These are phyloP conservation scores for Murina feae DNA, from an alignment of 2,113 vertebrate species.

Conservation along the genomic window DNA sequence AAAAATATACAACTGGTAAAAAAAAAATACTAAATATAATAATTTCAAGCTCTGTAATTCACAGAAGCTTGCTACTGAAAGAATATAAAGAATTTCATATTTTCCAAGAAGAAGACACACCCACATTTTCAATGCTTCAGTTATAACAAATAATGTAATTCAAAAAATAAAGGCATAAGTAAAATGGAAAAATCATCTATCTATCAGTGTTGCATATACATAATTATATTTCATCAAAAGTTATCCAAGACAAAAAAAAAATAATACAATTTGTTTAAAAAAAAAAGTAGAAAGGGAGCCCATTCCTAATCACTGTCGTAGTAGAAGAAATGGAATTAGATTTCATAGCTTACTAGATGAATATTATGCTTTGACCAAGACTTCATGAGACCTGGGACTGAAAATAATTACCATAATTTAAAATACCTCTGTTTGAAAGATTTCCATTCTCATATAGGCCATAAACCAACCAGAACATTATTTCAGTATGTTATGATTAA, in stretches of 20 bases:
- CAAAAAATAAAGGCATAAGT: neutral
- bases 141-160: neutral
- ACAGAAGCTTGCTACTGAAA: neutral
- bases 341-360: neutral
- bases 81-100: neutral
- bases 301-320: neutral
- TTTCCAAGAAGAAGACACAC: neutral
- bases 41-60: neutral
- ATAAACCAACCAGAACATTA: slow-evolving; percentile 29
- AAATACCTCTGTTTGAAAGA: neutral
- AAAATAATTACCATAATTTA: slow-evolving; percentile 12
- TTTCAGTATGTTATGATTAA: slow-evolving; percentile 9
- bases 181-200: neutral
- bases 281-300: neutral
- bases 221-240: slow-evolving; percentile 1
- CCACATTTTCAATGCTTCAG: neutral
- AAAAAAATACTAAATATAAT: neutral
- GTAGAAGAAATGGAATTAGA: neutral
- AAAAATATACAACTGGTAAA: neutral
- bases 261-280: neutral
- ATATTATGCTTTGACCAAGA: neutral
- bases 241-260: slow-evolving; percentile 6
- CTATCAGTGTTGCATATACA: neutral
- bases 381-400: neutral
- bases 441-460: neutral